Evolutionary conservation across 2,113 vertebrate species (phyloP).

Genomic region (Pseudolaguvia tuberculata): DNA sequence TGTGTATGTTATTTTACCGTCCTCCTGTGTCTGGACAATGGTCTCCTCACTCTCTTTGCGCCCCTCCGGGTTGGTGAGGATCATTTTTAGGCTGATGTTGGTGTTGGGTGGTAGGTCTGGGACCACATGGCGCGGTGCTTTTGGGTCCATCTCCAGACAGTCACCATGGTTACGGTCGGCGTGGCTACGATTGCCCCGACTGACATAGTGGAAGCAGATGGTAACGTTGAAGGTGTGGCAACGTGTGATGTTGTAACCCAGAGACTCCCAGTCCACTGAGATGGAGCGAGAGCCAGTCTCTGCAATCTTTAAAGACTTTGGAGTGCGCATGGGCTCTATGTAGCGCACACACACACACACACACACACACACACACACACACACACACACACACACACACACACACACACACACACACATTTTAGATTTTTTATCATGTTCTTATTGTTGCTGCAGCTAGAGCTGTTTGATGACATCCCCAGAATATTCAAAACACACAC

Average conservation of each 20-base stretch:
- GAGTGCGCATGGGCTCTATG: constrained; percentile 95
- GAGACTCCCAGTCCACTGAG: constrained; percentile 94
- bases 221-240: constrained; percentile 99
- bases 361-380: constrained; percentile 26
- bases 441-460: not conserved
- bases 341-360: not conserved
- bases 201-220: constrained; percentile 94
- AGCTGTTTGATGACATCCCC: not conserved
- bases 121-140: constrained; percentile 91
- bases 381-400: constrained; percentile 39
- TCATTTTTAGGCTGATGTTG: constrained; percentile 98
- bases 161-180: constrained; percentile 86
- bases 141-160: constrained; percentile 98
- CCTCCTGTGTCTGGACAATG: constrained; percentile 94
- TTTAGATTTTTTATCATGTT: not conserved
- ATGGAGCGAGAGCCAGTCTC: constrained; percentile 90
- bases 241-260: constrained; percentile 98
- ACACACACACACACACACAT: not conserved
- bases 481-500: too few species aligned
- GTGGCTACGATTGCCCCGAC: constrained; percentile 81
- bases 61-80: constrained; percentile 94
- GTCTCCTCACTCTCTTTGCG: constrained; percentile 97
- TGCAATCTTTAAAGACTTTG: constrained; percentile 90
- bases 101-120: constrained; percentile 90
- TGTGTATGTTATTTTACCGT: constrained; percentile 68